These are phyloP conservation scores for Egretta garzetta DNA, from an alignment of 2,113 vertebrate genomes.

Conservation along the genomic window DNA sequence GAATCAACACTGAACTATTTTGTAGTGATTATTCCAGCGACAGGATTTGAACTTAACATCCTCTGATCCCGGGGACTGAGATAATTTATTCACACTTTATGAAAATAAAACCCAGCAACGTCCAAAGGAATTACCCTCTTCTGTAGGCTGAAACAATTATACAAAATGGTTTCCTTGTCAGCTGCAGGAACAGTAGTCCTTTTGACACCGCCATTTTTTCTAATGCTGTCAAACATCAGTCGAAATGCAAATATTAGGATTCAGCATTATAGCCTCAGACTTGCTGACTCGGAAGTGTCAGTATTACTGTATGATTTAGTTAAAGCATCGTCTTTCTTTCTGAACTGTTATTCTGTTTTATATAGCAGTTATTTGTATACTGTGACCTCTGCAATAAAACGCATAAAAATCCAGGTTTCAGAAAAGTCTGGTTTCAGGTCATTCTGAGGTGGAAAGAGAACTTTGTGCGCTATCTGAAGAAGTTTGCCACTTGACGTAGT, in stretches of 20 bases:
- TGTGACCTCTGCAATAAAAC: background rate
- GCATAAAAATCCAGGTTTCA: background rate
- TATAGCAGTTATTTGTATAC: background rate
- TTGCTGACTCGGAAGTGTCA: slow-evolving; percentile 11
- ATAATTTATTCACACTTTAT: slow-evolving; percentile 67
- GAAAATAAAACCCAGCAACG: slow-evolving; percentile 58
- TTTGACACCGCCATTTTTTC: slow-evolving; percentile 45
- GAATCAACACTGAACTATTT: slow-evolving; percentile 73
- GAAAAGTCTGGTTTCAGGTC: background rate
- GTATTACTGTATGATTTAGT: background rate
- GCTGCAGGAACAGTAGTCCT: slow-evolving; percentile 53
- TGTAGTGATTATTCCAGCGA: slow-evolving; percentile 48
- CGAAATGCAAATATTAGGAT: slow-evolving; percentile 18
- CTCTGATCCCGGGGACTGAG: slow-evolving; percentile 54
- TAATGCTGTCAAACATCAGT: slow-evolving; percentile 17
- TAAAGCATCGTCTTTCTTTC: background rate
- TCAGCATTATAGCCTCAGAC: background rate
- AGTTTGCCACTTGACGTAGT: background rate
- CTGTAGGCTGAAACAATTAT: slow-evolving; percentile 66
- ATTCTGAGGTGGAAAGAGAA: background rate
- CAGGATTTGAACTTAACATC: slow-evolving; percentile 65
- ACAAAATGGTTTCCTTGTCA: slow-evolving; percentile 65
- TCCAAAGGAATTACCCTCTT: slow-evolving; percentile 61
- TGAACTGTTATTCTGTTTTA: background rate
- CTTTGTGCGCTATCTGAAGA: background rate